phyloP scores from a whole-genome alignment of 1,140 invertebrate genomes.

The Trichoplusia ni region DNA sequence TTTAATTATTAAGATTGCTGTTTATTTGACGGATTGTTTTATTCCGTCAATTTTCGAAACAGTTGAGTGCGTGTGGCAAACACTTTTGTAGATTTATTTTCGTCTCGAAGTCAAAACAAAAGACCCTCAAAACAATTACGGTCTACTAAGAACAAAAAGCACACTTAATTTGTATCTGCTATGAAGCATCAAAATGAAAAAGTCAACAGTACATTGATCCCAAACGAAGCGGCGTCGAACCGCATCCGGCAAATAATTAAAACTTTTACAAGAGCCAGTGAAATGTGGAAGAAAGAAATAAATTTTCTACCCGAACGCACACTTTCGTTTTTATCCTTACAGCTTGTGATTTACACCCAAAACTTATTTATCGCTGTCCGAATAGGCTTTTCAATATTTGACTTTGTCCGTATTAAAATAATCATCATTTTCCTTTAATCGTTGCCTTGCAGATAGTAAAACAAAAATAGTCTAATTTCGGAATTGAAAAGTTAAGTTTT shows the following conservation, averaged over 20 bases:
- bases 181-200: conserved; percentile 36
- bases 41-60: too few relatives aligned
- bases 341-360: conserved; percentile 61
- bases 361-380: conserved; percentile 42
- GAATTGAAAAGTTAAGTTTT: conserved; percentile 54
- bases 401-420: conserved; percentile 40
- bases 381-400: conserved; percentile 26
- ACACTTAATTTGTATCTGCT: conserved; percentile 30
- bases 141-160: conserved; percentile 7
- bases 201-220: conserved; percentile 54
- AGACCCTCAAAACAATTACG: conserved; percentile 2
- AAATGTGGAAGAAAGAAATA: conserved; percentile 70
- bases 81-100: background rate
- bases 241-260: conserved; percentile 72
- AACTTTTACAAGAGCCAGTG: conserved; percentile 66
- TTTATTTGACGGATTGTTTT: too few relatives aligned
- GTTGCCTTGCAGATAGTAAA: background rate
- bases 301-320: conserved; percentile 68
- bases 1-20: too few relatives aligned
- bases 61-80: too few relatives aligned
- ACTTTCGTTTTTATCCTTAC: conserved; percentile 68
- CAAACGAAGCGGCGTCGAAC: conserved; percentile 48
- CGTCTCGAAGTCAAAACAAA: background rate
- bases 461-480: conserved; percentile 23
- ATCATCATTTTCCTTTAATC: conserved; percentile 15